Evolutionary conservation across 1,140 invertebrate species (phyloP), one percentile per base, ranked within the genome.

Genomic region (Metopolophium dirhodum): DNA sequence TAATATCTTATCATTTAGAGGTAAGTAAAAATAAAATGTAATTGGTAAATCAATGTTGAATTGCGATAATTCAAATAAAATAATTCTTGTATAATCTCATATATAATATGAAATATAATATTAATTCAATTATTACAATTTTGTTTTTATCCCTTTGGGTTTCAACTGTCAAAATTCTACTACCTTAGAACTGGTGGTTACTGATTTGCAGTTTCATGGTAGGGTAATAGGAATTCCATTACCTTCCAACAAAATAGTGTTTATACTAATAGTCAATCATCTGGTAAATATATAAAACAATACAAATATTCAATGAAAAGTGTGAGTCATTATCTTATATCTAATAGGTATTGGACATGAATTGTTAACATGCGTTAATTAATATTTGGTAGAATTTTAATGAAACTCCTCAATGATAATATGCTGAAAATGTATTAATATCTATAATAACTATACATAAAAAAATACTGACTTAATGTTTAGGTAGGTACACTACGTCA

Each of bases 261-360:
- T 77, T 77, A 77, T 77, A 11, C 61, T 77, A 77, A 68, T 68
- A n/a, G 14, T 77, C 30, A 77, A n/a, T 77, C 14, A n/a, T 77
- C 61, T 77, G n/a, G n/a, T n/a, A n/a, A 77, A 77, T 77, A 77
- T 30, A 18, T 77, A 77, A 77, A 77, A 77, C 61, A 77, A 77
- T n/a, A 77, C 14, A 77, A n/a, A 77, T n/a, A n/a, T 77, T 68
- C 30, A 77, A 77, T 77, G 30, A 77, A 77, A 77, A 77, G 61
- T n/a, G 30, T 18, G 30, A 77, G 61, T 77, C 14, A n/a, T 77
- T 77, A 77, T 77, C 61, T 77, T 77, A 77, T n/a, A 77, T 77
- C 61, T 77, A 77, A 77, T 77, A 77, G 61, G 61, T 77, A 77
- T 77, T n/a, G 61, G 14, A 77, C 61, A 77, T 77, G 61, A n/a